Conservation (phyloP, 2,113 vertebrate species). For the Antidorcas marsupialis region DNA sequence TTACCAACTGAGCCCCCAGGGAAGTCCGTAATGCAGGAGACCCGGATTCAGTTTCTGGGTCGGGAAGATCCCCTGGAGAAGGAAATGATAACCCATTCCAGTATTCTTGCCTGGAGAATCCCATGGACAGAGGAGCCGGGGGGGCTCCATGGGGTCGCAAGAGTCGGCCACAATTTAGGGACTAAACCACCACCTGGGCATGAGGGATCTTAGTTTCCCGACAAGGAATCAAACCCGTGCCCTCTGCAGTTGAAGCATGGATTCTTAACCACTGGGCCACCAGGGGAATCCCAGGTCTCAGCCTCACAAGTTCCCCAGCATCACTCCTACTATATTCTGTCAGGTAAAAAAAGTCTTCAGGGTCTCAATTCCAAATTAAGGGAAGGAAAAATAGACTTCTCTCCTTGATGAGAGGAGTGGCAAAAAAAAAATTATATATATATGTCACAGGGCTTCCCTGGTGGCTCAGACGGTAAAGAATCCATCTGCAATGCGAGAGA, state of each 20-base stretch:
- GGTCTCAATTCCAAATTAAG: background rate
- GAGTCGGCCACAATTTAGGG: background rate
- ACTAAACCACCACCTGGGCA: background rate
- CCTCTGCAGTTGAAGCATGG: background rate
- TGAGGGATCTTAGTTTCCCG: background rate
- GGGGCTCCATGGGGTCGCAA: accelerated
- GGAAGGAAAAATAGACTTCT: background rate
- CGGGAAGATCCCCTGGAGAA: background rate
- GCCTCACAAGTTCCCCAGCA: background rate
- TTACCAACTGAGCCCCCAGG: background rate
- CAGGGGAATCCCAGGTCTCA: background rate
- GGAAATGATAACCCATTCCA: background rate
- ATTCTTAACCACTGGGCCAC: background rate
- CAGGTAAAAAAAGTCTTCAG: background rate
- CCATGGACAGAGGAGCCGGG: background rate
- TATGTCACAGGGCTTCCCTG: background rate
- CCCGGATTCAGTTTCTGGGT: background rate
- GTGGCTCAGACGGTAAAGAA: background rate
- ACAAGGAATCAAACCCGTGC: background rate
- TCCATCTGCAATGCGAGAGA: background rate
- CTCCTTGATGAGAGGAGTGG: background rate
- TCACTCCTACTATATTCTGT: background rate
- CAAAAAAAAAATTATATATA: background rate
- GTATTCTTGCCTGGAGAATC: background rate
- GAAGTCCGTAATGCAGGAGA: background rate